These are phyloP conservation scores for Acanthacorydalis orientalis DNA, from an alignment of 2,888 invertebrate species.

Conservation along the genomic window DNA sequence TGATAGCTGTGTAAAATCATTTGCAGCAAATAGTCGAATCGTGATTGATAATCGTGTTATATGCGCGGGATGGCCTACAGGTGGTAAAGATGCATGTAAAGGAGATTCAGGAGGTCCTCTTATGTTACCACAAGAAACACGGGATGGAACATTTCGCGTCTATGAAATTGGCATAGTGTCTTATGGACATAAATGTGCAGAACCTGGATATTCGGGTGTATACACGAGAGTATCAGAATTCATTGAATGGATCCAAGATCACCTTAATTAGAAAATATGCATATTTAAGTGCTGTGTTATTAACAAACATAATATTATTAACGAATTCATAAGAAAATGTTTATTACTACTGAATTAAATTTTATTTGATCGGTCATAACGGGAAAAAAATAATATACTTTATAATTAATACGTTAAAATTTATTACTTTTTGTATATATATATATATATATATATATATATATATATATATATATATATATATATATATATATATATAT, in stretches of 20 bases:
- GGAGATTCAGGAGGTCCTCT: conserved; percentile 75
- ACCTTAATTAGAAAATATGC: background rate
- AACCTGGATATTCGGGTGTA: conserved; percentile 42
- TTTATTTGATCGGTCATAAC: too few relatives aligned
- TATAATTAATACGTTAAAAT: too few relatives aligned
- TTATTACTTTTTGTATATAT: too few relatives aligned
- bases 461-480: too few relatives aligned
- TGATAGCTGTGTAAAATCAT: conserved; percentile 40
- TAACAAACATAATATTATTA: too few relatives aligned
- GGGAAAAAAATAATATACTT: too few relatives aligned
- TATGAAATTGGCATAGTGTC: conserved; percentile 52
- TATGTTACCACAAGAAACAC: conserved; percentile 33
- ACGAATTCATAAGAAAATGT: too few relatives aligned
- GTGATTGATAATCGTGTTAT: conserved; percentile 43
- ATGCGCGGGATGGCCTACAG: conserved; percentile 48
- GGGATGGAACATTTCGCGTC: conserved; percentile 7
- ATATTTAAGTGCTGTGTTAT: too few relatives aligned
- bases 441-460: too few relatives aligned
- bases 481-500: too few relatives aligned
- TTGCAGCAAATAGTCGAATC: conserved; percentile 32
- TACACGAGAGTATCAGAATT: conserved; percentile 43
- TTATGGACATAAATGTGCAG: conserved; percentile 46
- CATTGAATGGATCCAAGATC: conserved; percentile 37
- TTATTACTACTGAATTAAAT: too few relatives aligned
- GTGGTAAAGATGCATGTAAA: conserved; percentile 57